Conservation (phyloP, 2,113 vertebrate species). For the Pollachius pollachius region DNA sequence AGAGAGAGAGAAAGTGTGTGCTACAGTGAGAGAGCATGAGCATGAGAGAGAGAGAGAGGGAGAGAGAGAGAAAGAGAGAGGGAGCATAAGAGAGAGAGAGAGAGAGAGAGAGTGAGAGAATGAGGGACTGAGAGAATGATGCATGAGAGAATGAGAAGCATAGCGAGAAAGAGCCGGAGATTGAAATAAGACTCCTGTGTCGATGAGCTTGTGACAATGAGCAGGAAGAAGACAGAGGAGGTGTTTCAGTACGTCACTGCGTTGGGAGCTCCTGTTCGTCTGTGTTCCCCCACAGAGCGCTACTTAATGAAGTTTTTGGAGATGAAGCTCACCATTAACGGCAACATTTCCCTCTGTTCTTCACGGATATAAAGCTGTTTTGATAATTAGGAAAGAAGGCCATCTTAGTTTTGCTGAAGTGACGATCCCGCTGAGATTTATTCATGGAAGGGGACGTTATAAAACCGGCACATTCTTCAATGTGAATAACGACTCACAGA, state of each 20-base stretch:
- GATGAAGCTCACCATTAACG: conserved; percentile 43
- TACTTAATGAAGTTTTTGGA: conserved; percentile 44
- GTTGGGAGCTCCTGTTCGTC: conserved; percentile 21
- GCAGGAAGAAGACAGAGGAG: neutral
- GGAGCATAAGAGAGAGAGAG: too few relatives aligned
- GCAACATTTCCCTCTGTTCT: conserved; percentile 46
- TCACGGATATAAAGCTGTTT: conserved; percentile 54
- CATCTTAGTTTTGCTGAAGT: conserved; percentile 52
- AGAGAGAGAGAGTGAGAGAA: too few relatives aligned
- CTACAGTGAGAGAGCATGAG: too few relatives aligned
- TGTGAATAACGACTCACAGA: conserved; percentile 53
- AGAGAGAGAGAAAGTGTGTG: too few relatives aligned
- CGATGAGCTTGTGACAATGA: conserved; percentile 15
- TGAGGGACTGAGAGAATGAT: neutral
- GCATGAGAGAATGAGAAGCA: neutral
- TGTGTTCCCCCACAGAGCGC: conserved; percentile 2
- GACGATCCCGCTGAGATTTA: conserved; percentile 56
- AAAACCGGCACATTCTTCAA: conserved; percentile 60
- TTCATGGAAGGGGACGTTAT: conserved; percentile 50
- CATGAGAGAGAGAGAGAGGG: too few relatives aligned
- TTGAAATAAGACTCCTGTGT: conserved; percentile 11
- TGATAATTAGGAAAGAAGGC: conserved; percentile 57
- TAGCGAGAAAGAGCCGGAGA: neutral
- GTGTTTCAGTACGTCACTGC: conserved; percentile 15
- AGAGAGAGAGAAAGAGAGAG: conserved; percentile 22